Evolutionary conservation across 2,113 vertebrate species (phyloP), one percentile per base, ranked within the genome.

Genomic region (Tichodroma muraria): DNA sequence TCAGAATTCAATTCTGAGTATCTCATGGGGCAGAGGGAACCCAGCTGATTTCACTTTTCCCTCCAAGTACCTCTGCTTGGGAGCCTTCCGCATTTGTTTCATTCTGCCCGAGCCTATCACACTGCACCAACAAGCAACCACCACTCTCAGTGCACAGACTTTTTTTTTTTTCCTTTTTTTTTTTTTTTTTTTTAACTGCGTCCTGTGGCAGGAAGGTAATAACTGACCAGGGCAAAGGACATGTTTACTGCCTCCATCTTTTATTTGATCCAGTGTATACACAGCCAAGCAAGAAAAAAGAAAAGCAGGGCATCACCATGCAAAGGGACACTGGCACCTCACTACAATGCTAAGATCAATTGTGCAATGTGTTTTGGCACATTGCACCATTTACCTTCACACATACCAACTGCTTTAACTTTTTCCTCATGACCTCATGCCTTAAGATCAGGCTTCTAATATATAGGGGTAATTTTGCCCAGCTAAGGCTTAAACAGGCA

Each of bases 151-250:
- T 6, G 20, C 28, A 52, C 27, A 35, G 37, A 15, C 15, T 50
- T 80, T 19, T 23, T 1, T 21, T 33, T 40, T 27, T 6, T 3
- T 3, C 3, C 7, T 13, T 6, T 28, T 8, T 15, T 38, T n/a
- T 16, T 60, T 38, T n/a, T 16, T 60, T 38, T 19, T 49, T 9
- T 15, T 8, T 10, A 33, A 70, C 66, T 52, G 23, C 27, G 76
- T 76, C 47, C 72, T 44, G 6, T 40, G 6, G 10, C 44, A 31
- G 50, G 42, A 72, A 65, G 71, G 82, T 79, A 82, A 77, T 52
- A 80, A 72, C 61, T 70, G 78, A 87, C 56, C 54, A 52, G 68
- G 65, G 45, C 90, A 94, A 80, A 85, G 85, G 66, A 83, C 76
- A 52, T 70, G 75, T 95, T 95, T 69, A 38, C 83, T 59, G 56